phyloP scores from a whole-genome alignment of 2,888 invertebrate genomes.

The Esperia sulphurella region DNA sequence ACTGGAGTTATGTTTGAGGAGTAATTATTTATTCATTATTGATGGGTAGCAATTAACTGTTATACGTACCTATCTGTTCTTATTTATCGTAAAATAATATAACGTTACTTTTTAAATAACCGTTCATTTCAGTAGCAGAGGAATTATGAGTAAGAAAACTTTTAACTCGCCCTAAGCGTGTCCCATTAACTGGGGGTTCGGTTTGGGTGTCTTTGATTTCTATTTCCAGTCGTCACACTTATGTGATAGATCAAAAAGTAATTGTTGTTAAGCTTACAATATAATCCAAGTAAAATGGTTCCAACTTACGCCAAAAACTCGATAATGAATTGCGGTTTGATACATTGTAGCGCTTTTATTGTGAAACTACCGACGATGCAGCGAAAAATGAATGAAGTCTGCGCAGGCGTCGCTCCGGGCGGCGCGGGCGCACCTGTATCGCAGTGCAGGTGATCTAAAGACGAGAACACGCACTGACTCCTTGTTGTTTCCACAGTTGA shows the following conservation, averaged over 20 bases:
- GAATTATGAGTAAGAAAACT: no score
- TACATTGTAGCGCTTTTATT: constrained; percentile 3
- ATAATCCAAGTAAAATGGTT: no score
- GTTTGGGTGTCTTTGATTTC: no score
- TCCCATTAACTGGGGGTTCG: no score
- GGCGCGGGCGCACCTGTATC: constrained; percentile 62
- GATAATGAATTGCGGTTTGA: no score
- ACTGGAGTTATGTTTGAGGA: not conserved
- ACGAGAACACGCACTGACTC: constrained; percentile 14
- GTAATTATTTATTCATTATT: not conserved
- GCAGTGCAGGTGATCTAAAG: constrained; percentile 62
- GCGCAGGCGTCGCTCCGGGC: constrained; percentile 65
- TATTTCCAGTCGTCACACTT: no score
- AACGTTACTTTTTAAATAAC: no score
- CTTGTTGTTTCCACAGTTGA: not conserved
- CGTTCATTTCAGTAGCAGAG: no score
- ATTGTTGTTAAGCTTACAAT: no score
- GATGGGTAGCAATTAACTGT: not conserved
- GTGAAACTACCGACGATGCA: constrained; percentile 2
- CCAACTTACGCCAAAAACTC: no score
- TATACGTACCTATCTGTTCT: not conserved
- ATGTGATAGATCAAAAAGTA: no score
- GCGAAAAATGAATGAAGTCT: constrained; percentile 69
- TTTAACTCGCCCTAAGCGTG: no score
- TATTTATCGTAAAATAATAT: not conserved